Base-by-base conservation (phyloP, 2,113 vertebrate genomes). In the Sinocyclocheilus anshuiensis region DNA sequence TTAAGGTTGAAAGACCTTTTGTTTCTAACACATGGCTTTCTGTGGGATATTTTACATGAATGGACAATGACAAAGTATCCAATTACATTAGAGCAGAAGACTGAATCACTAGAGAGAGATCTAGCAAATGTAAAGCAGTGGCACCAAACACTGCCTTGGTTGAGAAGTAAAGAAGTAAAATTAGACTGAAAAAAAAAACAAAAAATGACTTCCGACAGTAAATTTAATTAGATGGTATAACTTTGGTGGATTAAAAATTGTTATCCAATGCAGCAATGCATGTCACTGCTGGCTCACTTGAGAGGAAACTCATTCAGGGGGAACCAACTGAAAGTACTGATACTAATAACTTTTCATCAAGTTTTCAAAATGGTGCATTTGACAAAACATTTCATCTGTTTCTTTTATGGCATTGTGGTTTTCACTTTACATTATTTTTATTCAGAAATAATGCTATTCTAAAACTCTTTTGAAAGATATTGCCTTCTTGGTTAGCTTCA, bases 11-110 rank as follows among this genome's bases (percentile, higher is more conserved):
- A 59, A 59, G 87, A 79, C 59, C 15, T 20, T 48, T 48, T 55
- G 63, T 74, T 63, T 59, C 24, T 53, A 10, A 55, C 20, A 12
- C 24, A 77, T 39, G 33, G 50, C 11, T 48, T 77, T 69, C 22
- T 76, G 6, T 77, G 20, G 61, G 36, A 85, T 85, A 42, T 77
- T 90, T 84, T 78, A 87, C 81, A 53, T 45, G 42, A 39, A 61
- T 36, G 16, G 16, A 71, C 67, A 71, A 20, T 61, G 81, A 81
- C 20, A 26, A 71, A 77, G 48, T 59, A 65, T 82, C 63, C 10
- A 71, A 71, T 71, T 20, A 20, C 33, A 71, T 71, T 20, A 71
- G 16, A 71, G 33, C 67, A 71, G 33, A 20, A 71, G n/a, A 85
- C 39, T 42, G 4, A 71, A 75, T 84, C 53, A 61, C 22, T 24